Percentiles rank a stretch among this genome's conserved stretches.
phyloP scores from a whole-genome alignment of 2,888 invertebrate species.

The Tholera decimalis region DNA sequence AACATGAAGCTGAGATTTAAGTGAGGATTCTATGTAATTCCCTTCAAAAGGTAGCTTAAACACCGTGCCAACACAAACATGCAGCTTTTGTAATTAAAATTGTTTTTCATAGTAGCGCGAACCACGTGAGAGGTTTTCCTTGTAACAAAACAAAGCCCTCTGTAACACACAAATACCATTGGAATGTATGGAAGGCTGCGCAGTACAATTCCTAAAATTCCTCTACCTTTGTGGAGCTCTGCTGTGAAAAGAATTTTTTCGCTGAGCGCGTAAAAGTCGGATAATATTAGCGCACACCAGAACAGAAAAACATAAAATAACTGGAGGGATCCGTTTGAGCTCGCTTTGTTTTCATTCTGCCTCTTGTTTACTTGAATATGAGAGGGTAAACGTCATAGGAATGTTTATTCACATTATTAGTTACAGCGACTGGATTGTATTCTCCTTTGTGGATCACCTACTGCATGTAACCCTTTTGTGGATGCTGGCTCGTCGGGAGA shows the following conservation, averaged over 20 bases:
- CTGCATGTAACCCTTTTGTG: neutral
- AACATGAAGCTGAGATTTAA: slow-evolving; percentile 74
- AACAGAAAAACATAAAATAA: slow-evolving; percentile 40
- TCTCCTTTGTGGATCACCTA: slow-evolving; percentile 14
- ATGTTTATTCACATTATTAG: slow-evolving; percentile 51
- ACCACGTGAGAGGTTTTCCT: slow-evolving; percentile 50
- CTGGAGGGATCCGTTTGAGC: slow-evolving; percentile 27
- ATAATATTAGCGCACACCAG: slow-evolving; percentile 31
- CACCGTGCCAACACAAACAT: slow-evolving; percentile 63
- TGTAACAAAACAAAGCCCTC: slow-evolving; percentile 41
- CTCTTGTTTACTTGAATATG: slow-evolving; percentile 47
- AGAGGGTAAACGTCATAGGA: slow-evolving; percentile 41
- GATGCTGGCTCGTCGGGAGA: neutral
- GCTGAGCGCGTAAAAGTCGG: slow-evolving; percentile 24
- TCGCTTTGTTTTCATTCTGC: slow-evolving; percentile 47
- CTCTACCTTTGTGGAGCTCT: slow-evolving; percentile 18
- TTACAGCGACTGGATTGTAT: slow-evolving; percentile 27
- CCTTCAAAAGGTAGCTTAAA: slow-evolving; percentile 74
- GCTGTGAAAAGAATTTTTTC: slow-evolving; percentile 28
- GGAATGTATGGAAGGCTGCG: slow-evolving; percentile 21
- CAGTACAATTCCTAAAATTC: slow-evolving; percentile 27
- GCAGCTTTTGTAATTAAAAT: slow-evolving; percentile 65
- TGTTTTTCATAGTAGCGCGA: slow-evolving; percentile 54
- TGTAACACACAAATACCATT: slow-evolving; percentile 36
- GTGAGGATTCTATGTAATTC: slow-evolving; percentile 72